A percentile compares a stretch with the other conserved stretches of the same genome.
These are phyloP conservation scores for Lapara coniferarum DNA, from an alignment of 2,888 invertebrate genomes.

Conservation along the genomic window DNA sequence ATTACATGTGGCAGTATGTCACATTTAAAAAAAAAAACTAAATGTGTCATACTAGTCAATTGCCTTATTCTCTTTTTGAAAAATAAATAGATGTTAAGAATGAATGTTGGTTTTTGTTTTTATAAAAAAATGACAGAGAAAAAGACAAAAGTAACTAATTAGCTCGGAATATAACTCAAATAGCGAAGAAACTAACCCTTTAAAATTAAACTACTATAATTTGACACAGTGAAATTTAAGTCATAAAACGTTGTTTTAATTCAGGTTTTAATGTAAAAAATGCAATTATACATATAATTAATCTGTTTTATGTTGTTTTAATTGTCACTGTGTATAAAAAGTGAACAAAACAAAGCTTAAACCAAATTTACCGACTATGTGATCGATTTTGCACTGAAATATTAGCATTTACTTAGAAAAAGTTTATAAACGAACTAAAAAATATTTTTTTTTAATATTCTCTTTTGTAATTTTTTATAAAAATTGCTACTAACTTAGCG, in stretches of 20 bases:
- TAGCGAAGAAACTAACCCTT: not conserved
- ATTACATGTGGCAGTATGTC: conserved; percentile 1
- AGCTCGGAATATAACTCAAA: conserved; percentile 1
- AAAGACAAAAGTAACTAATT: not conserved
- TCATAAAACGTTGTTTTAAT: too few relatives aligned
- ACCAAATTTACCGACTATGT: not conserved
- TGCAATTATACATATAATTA: too few relatives aligned
- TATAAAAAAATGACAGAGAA: not conserved
- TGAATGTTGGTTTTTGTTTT: not conserved
- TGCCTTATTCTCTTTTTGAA: not conserved
- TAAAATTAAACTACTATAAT: not conserved
- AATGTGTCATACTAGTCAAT: not conserved
- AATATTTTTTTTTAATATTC: too few relatives aligned
- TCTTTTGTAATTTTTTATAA: too few relatives aligned
- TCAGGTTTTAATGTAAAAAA: too few relatives aligned
- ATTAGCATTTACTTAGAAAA: not conserved
- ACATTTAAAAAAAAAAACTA: not conserved
- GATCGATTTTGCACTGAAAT: not conserved
- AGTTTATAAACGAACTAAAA: not conserved
- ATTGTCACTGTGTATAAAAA: not conserved
- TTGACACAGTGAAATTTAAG: not conserved
- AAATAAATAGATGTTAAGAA: too few relatives aligned
- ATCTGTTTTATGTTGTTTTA: not conserved
- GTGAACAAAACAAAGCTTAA: conserved; percentile 8
- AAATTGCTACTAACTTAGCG: too few relatives aligned